A percentile compares a stretch with the other conserved stretches of the same genome.
Evolutionary conservation across 2,113 vertebrate species (phyloP).

Genomic region (Ariopsis seemanni): DNA sequence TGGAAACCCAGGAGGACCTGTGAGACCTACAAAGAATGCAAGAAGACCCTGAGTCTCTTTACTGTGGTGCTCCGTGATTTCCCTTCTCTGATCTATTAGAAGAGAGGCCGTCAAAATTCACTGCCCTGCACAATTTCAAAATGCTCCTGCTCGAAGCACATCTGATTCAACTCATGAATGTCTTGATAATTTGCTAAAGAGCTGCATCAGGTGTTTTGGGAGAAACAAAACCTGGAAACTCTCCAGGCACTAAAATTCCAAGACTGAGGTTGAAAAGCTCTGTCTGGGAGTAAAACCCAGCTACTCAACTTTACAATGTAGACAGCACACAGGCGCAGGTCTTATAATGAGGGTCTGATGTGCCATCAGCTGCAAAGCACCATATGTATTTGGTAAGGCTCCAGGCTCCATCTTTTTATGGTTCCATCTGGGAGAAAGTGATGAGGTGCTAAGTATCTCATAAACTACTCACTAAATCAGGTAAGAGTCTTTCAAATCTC

Average conservation of each 20-base stretch:
- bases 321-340: conserved; percentile 5
- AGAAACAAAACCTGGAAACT: conserved; percentile 7
- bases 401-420: conserved; percentile 59
- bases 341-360: conserved; percentile 36
- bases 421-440: conserved; percentile 67
- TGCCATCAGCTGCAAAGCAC: conserved; percentile 39
- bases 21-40: not conserved
- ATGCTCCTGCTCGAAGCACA: not conserved
- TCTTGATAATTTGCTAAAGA: not conserved
- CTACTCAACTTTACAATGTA: not conserved
- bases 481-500: conserved; percentile 55
- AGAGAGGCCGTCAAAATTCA: not conserved
- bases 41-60: not conserved
- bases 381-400: conserved; percentile 60
- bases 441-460: conserved; percentile 75
- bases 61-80: not conserved
- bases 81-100: not conserved
- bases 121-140: not conserved
- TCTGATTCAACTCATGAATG: conserved; percentile 16
- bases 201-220: not conserved
- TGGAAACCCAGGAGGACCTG: not conserved
- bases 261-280: not conserved
- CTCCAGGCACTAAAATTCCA: not conserved
- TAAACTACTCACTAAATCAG: conserved; percentile 70
- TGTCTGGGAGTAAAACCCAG: conserved; percentile 15